Conservation (phyloP, 1,140 invertebrate species). For the Holotrichia oblita region DNA sequence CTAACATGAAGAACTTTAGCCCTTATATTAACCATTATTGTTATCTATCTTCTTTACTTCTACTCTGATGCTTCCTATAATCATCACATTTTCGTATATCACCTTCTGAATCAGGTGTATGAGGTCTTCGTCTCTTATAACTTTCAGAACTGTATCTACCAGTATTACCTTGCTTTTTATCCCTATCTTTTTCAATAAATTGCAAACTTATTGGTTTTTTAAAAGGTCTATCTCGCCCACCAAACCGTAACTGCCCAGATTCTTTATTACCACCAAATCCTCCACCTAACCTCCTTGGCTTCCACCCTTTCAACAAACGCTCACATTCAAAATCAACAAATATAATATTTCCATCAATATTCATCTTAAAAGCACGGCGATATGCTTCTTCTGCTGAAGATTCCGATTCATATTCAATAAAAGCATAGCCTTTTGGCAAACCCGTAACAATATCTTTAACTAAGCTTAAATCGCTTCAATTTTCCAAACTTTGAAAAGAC, state of each 20-base stretch:
- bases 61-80: neutral
- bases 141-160: neutral
- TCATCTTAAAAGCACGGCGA: conserved; percentile 65
- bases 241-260: conserved; percentile 89
- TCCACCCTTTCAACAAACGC: conserved; percentile 78
- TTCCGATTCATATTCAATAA: conserved; percentile 80
- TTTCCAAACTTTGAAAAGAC: conserved; percentile 75
- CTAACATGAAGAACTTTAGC: no score
- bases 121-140: neutral
- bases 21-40: no score
- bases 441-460: conserved; percentile 86
- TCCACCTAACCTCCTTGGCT: conserved; percentile 84
- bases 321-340: conserved; percentile 77
- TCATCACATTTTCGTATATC: neutral
- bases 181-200: conserved; percentile 46
- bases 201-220: conserved; percentile 68
- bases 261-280: conserved; percentile 89
- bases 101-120: neutral
- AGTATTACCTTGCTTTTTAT: neutral
- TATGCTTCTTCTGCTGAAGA: conserved; percentile 70
- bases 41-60: neutral
- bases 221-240: conserved; percentile 80
- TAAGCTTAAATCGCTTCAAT: conserved; percentile 73
- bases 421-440: conserved; percentile 83
- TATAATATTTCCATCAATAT: conserved; percentile 70